These are phyloP conservation scores for Drosophila bunnanda DNA, from an alignment of 2,888 invertebrate genomes.

Conservation along the genomic window DNA sequence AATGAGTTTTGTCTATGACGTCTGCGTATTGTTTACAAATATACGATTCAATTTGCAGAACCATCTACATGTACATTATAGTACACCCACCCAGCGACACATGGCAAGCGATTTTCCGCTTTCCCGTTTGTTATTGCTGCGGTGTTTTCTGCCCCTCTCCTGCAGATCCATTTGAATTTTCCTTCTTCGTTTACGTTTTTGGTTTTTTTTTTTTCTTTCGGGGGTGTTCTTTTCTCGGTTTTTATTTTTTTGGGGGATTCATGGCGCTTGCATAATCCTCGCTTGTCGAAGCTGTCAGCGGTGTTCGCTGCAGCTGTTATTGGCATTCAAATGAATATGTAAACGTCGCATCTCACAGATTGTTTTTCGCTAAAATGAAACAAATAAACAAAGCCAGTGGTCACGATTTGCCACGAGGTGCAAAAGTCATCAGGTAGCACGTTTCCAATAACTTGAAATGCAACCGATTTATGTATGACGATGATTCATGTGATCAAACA, in stretches of 20 bases:
- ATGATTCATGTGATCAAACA: constrained; percentile 32
- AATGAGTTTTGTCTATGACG: constrained; percentile 75
- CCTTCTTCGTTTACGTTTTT: constrained; percentile 1
- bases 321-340: constrained; percentile 78
- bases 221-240: constrained; percentile 20
- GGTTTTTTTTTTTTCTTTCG: not conserved
- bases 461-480: not conserved
- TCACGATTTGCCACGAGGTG: constrained; percentile 31
- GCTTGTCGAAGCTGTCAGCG: constrained; percentile 73
- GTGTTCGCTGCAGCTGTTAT: constrained; percentile 65
- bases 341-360: constrained; percentile 54
- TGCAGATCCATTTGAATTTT: constrained; percentile 37
- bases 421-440: constrained; percentile 55
- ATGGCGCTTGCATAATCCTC: constrained; percentile 77
- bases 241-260: constrained; percentile 23
- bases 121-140: constrained; percentile 41
- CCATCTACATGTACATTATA: constrained; percentile 35
- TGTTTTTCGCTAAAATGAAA: constrained; percentile 45
- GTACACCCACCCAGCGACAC: constrained; percentile 60
- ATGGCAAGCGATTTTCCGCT: constrained; percentile 54
- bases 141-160: constrained; percentile 24
- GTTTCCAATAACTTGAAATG: constrained; percentile 38
- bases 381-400: constrained; percentile 26
- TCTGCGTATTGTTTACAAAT: constrained; percentile 77
- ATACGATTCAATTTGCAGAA: constrained; percentile 72